Evolutionary conservation across 2,888 invertebrate genomes (phyloP).

Genomic region (Craniophora ligustri): DNA sequence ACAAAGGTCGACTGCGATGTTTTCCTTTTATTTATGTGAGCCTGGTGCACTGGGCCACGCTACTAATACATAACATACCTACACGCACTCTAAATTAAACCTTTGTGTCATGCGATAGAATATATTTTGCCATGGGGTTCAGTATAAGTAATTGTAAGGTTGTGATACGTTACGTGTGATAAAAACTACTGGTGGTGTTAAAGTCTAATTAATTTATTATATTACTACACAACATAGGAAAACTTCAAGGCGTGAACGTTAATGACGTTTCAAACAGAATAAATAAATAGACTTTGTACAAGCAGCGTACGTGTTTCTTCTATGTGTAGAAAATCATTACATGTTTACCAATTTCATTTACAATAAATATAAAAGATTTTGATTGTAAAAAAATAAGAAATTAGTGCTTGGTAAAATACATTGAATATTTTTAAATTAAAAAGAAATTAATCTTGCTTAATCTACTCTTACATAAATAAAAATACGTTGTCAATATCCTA

Average conservation of each 20-base stretch:
- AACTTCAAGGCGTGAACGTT: constrained; percentile 3
- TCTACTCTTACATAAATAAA: no score
- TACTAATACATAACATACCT: constrained; percentile 19
- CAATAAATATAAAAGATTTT: no score
- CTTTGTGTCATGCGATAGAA: background rate
- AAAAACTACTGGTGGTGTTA: constrained; percentile 36
- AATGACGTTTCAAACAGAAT: background rate
- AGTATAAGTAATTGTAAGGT: constrained; percentile 20
- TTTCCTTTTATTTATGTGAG: constrained; percentile 76
- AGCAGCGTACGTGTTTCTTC: no score
- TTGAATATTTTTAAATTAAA: no score
- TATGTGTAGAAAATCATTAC: no score
- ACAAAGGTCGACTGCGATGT: constrained; percentile 77
- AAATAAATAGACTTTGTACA: background rate
- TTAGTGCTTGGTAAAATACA: no score
- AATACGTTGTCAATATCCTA: background rate
- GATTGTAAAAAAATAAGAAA: no score
- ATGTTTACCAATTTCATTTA: no score
- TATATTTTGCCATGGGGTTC: background rate
- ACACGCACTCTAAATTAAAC: constrained; percentile 1
- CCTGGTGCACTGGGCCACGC: constrained; percentile 65
- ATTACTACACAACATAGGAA: background rate
- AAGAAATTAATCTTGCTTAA: no score
- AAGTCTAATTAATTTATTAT: constrained; percentile 5
- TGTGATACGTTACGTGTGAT: constrained; percentile 44